phyloP scores from a whole-genome alignment of 2,113 vertebrate species.

The human region GRCh38 chr18:64818001-64818500 shows the following conservation, averaged over 20 bases:
- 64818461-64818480: not conserved
- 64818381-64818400: not conserved
- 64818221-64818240: not conserved
- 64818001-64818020: not conserved
- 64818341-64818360: not conserved
- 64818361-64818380: too few relatives aligned
- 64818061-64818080: not conserved
- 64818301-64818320: not conserved
- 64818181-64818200: not conserved
- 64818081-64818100: not conserved
- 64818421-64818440: not conserved
- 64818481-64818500: not conserved
- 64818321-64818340: accelerated
- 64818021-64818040: not conserved
- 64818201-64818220: not conserved
- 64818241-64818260: not conserved
- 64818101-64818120: not conserved
- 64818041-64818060: too few relatives aligned
- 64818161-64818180: not conserved
- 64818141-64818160: not conserved
- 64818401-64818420: not conserved
- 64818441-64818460: not conserved
- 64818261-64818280: not conserved
- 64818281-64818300: not conserved
- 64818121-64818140: not conserved